Evolutionary conservation across 2,113 vertebrate genomes (phyloP), one percentile per base, ranked within the genome.

Genomic region (Oryzias melastigma): DNA sequence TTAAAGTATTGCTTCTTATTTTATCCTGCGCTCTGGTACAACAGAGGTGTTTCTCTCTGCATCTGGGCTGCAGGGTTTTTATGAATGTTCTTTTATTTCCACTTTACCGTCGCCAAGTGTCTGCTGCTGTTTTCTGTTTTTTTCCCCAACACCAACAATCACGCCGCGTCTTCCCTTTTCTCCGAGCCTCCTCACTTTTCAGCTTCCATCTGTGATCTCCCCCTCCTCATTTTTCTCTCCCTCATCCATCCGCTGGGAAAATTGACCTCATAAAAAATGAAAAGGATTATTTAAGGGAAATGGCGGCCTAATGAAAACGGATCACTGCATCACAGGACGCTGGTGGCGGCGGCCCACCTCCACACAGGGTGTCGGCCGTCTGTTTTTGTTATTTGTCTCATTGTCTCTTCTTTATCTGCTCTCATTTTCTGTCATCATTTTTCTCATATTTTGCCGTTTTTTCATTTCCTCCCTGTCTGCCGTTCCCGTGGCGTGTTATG

Each of bases 231-330:
- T 44, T 62, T 29, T 20, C 62, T 62, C 59, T 5, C 16, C 56
- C 59, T 59, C 69, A n/a, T 63, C 75, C 55, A 54, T 77, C 78
- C 61, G 20, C 70, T 35, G 67, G 71, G 73, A 78, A 88, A 83
- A 86, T 78, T 77, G 86, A 88, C 83, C 82, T 87, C 87, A 89
- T 91, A 80, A 90, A 88, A 90, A 85, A 90, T 88, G 66, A 80
- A 90, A 86, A 79, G 83, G 80, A 84, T 90, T 90, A 88, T 89
- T 91, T 88, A 85, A 89, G 83, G 89, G 86, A 85, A 88, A 87
- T 75, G 58, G 85, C 84, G 44, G 62, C 71, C 59, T 86, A 89
- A 90, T 90, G 85, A 87, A 90, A 90, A 77, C 81, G 78, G 71
- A 80, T 90, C 84, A 88, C 86, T 88, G 79, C 85, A 62, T 89